phyloP scores from a whole-genome alignment of 2,797 vertebrate genomes.

The Fundulus diaphanus region DNA sequence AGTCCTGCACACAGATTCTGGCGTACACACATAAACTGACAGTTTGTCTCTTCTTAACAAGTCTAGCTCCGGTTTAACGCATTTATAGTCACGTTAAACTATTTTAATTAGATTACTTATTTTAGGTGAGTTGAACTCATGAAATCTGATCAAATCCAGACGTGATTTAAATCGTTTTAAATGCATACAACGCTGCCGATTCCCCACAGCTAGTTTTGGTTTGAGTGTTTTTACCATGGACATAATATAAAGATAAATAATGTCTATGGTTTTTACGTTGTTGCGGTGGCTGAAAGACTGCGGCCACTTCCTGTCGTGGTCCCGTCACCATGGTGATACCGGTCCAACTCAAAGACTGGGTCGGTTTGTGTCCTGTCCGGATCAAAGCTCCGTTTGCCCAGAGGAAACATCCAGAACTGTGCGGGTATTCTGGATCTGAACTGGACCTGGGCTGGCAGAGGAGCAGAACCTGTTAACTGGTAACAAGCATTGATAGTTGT shows the following conservation, averaged over 20 bases:
- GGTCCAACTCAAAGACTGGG: no score
- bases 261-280: no score
- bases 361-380: background rate
- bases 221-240: background rate
- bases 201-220: background rate
- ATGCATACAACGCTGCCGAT: background rate
- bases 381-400: background rate
- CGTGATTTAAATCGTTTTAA: background rate
- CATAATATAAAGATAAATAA: no score
- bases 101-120: no score
- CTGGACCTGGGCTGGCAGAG: background rate
- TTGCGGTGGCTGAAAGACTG: background rate
- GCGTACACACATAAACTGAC: no score
- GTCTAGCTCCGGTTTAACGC: background rate
- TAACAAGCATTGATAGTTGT: background rate
- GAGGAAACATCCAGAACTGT: background rate
- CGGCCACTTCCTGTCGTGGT: background rate
- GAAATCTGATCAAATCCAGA: background rate
- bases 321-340: slow-evolving; percentile 44
- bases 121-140: background rate
- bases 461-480: no score
- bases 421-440: background rate
- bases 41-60: background rate
- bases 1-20: no score
- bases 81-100: background rate